These are phyloP conservation scores for Amblyjoppa fuscipennis DNA, from an alignment of 2,888 invertebrate species.

Conservation along the genomic window DNA sequence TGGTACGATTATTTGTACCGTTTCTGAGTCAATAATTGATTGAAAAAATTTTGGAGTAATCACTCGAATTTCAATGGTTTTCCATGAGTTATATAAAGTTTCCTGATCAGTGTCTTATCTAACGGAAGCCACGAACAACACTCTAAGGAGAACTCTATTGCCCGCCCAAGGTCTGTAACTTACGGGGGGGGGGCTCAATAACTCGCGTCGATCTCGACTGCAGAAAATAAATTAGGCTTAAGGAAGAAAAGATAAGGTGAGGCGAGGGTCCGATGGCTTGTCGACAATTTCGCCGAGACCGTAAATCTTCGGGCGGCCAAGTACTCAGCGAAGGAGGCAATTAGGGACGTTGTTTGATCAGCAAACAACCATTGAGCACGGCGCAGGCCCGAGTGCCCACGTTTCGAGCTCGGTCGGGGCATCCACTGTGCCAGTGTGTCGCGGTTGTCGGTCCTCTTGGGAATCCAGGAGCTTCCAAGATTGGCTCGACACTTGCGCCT, in stretches of 20 bases:
- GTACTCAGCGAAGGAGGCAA: constrained; percentile 64
- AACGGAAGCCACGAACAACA: background rate
- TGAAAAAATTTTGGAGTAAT: no score
- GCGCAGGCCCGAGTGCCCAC: constrained; percentile 46
- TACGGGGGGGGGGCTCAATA: background rate
- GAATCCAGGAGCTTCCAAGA: constrained; percentile 14
- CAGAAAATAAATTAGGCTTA: background rate
- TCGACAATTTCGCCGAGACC: background rate
- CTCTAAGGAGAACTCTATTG: background rate
- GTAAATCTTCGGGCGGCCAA: constrained; percentile 49
- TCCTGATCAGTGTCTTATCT: no score
- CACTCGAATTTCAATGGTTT: no score
- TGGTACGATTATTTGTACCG: no score
- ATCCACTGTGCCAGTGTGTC: constrained; percentile 7
- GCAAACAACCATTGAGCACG: constrained; percentile 70
- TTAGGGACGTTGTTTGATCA: constrained; percentile 70
- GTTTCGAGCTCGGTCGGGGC: constrained; percentile 8
- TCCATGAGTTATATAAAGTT: no score
- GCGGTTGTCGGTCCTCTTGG: constrained; percentile 14
- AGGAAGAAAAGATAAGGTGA: constrained; percentile 1
- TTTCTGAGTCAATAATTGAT: no score
- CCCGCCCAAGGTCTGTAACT: background rate
- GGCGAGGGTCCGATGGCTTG: background rate
- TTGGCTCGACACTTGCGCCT: background rate
- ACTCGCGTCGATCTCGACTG: background rate